Evolutionary conservation across 2,797 vertebrate genomes (phyloP), one percentile per base, ranked within the genome.

Genomic region (Huso huso): DNA sequence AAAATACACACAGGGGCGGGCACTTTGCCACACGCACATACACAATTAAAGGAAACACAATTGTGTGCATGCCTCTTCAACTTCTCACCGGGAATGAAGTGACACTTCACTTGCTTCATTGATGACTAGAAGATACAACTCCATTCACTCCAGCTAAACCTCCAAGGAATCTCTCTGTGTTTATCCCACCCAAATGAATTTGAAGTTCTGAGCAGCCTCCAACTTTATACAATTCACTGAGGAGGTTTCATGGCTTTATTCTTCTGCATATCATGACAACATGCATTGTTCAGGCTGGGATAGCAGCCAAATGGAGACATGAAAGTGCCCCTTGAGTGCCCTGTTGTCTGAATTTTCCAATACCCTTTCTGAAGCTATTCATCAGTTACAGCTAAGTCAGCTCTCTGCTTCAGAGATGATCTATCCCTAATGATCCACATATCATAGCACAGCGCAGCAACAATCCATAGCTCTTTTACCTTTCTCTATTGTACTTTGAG

Each of bases 371-470:
- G 37, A 62, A 37, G 11, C 13, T 37, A 48, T 62, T 62, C 61
- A 48, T 48, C 61, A 62, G 6, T 10, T 62, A 18, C 61, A 62
- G 61, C 61, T 5, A 62, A 62, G 15, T 62, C 61, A 62, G 61
- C 61, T 62, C 48, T 18, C 13, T 9, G 61, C 1, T 10, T 37
- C 37, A 37, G 5, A 37, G 5, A 48, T 62, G 61, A 62, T 62
- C 61, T 62, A 37, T 62, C 18, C 48, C 18, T 62, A 62, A 62
- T 62, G 61, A 48, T 62, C 61, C 61, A 62, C 11, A 62, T 18
- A 62, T 62, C 18, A 62, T 23, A 62, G 9, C 18, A 37, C 23
- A 62, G 61, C 23, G 15, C 23, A 15, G 18, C 61, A 62, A 9
- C 61, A 62, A 37, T 18, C 61, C 18, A 37, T 9, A 1, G 10